These are phyloP conservation scores for Eudyptes chrysolophus DNA, from an alignment of 2,113 vertebrate genomes.

Conservation along the genomic window DNA sequence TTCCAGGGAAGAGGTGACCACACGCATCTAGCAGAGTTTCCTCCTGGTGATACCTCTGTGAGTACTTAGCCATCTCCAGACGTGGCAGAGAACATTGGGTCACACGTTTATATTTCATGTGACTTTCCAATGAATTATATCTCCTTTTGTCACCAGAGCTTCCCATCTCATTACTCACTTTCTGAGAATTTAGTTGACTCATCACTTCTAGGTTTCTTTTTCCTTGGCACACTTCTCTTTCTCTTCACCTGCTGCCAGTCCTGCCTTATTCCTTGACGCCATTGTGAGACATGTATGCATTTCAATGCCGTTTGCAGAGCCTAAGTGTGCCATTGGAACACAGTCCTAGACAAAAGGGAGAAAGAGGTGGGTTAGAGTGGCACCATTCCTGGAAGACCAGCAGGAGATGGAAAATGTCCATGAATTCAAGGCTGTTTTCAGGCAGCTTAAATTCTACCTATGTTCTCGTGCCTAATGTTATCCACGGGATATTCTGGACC, in stretches of 20 bases:
- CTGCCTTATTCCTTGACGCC: not conserved
- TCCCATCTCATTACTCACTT: not conserved
- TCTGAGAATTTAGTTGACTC: slow-evolving; percentile 6
- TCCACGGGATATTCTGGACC: not conserved
- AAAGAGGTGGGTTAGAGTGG: not conserved
- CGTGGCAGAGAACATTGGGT: not conserved
- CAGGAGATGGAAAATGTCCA: not conserved
- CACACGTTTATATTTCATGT: not conserved
- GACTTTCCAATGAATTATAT: not conserved
- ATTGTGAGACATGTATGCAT: not conserved
- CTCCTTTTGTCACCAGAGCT: not conserved
- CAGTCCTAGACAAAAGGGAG: not conserved
- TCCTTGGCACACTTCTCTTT: not conserved
- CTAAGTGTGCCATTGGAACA: not conserved
- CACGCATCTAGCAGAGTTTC: not conserved
- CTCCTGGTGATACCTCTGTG: not conserved
- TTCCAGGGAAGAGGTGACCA: not conserved
- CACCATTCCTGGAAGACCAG: not conserved
- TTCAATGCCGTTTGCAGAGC: not conserved
- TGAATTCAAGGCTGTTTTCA: not conserved
- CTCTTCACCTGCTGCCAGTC: not conserved
- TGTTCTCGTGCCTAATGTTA: not conserved
- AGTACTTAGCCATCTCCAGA: accelerated
- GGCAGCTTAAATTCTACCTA: not conserved
- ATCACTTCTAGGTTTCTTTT: not conserved